Conservation (phyloP, 1,140 invertebrate genomes). For the Thrips palmi region DNA sequence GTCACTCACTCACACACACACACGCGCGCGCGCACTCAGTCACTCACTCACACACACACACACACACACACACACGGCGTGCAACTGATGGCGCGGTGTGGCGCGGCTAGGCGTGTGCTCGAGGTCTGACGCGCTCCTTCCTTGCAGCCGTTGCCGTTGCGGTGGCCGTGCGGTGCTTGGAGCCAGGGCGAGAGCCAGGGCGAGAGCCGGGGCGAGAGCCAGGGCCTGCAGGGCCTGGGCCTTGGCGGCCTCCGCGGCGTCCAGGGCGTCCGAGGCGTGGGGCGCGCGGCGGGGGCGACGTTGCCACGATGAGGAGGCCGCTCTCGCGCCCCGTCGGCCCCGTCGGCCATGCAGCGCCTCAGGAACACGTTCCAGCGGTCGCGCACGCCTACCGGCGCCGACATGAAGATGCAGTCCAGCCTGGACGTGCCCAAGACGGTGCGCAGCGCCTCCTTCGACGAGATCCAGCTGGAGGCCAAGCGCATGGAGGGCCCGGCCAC, state of each 20-base stretch:
- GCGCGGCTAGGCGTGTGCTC: no score
- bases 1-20: no score
- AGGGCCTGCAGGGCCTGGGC: no score
- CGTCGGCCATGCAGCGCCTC: conserved; percentile 60
- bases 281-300: conserved; percentile 13
- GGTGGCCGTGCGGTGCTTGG: no score
- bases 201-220: no score
- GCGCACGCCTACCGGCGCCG: conserved; percentile 64
- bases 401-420: conserved; percentile 79
- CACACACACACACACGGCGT: no score
- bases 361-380: conserved; percentile 71
- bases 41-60: no score
- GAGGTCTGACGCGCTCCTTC: no score
- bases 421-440: conserved; percentile 74
- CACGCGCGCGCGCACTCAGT: no score
- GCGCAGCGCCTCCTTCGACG: conserved; percentile 68
- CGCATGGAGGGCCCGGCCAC: conserved; percentile 26
- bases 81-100: no score
- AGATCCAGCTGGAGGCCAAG: conserved; percentile 62
- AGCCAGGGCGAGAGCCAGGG: no score
- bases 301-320: conserved; percentile 19
- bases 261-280: conserved; percentile 2
- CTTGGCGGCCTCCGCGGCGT: conserved; percentile 1
- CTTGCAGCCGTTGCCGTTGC: neutral
- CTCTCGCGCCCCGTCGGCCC: conserved; percentile 15